Evolutionary conservation across 30 jellyfish, hydroid and myxozoan genomes (phyloP).

Genomic region (Mastigias papua): DNA sequence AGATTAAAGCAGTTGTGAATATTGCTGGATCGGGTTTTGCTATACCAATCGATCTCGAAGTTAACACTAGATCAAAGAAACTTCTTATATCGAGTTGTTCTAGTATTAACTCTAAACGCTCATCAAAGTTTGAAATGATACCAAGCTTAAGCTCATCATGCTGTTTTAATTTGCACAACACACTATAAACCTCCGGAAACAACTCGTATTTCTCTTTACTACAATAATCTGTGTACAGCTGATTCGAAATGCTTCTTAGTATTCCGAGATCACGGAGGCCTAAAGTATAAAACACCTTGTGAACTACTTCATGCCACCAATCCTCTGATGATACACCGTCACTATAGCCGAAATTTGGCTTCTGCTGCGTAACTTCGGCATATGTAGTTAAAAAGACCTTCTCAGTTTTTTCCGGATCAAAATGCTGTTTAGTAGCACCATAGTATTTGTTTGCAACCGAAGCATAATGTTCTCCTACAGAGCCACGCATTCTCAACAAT

Average conservation of each 20-base stretch:
- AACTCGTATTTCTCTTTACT: slow-evolving; percentile 34
- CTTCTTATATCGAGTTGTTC: slow-evolving; percentile 37
- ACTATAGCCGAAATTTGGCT: slow-evolving; percentile 63
- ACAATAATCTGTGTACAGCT: slow-evolving; percentile 55
- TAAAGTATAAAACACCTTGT: slow-evolving; percentile 35
- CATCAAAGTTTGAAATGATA: slow-evolving; percentile 69
- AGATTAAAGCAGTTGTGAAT: slow-evolving; percentile 30
- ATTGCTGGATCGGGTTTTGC: slow-evolving; percentile 57
- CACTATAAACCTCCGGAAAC: slow-evolving; percentile 59
- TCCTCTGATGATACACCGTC: slow-evolving; percentile 37
- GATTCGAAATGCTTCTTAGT: slow-evolving; percentile 56
- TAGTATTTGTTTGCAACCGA: slow-evolving; percentile 62
- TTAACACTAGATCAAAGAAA: slow-evolving; percentile 50
- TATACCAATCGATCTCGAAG: slow-evolving; percentile 49
- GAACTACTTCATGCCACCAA: slow-evolving; percentile 77
- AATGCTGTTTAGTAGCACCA: slow-evolving; percentile 46
- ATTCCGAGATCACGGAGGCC: slow-evolving; percentile 63
- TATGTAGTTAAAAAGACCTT: slow-evolving; percentile 24
- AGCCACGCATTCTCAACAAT: slow-evolving; percentile 51
- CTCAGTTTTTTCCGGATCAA: slow-evolving; percentile 40
- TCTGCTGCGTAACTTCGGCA: slow-evolving; percentile 16
- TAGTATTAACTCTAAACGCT: slow-evolving; percentile 43
- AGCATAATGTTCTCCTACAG: slow-evolving; percentile 65
- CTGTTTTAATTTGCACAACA: slow-evolving; percentile 18
- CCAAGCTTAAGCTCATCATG: slow-evolving; percentile 53